Percentiles rank a stretch among this genome's conserved stretches.
These are phyloP conservation scores for Sciurus niger DNA, from an alignment of 2,113 vertebrate genomes.

Conservation along the genomic window DNA sequence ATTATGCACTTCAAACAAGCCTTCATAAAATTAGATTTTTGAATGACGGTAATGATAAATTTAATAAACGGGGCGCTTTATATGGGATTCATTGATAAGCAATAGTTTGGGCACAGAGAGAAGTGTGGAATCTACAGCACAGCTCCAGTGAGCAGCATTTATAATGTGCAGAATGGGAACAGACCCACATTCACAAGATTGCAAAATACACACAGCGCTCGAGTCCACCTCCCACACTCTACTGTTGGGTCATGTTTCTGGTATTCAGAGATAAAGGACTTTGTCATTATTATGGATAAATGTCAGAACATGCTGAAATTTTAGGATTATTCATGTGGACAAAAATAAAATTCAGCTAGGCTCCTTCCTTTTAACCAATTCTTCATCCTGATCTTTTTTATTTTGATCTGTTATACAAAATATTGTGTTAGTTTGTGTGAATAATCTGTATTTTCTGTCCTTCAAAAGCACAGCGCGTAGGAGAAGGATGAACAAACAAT, in stretches of 20 bases:
- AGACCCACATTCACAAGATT: not conserved
- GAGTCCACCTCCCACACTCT: not conserved
- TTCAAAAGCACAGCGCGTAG: not conserved
- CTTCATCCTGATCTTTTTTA: not conserved
- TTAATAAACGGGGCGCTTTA: not conserved
- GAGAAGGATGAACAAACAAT: not conserved
- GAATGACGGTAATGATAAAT: not conserved
- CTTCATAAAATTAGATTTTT: not conserved
- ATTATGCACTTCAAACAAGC: not conserved
- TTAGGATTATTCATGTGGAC: not conserved
- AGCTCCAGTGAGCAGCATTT: not conserved
- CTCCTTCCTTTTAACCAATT: not conserved
- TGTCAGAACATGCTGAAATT: not conserved
- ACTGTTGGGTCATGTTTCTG: not conserved
- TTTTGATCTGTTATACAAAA: not conserved
- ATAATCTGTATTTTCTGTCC: not conserved
- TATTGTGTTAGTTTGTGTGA: not conserved
- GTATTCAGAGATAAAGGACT: not conserved
- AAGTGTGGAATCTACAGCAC: not conserved
- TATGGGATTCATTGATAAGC: slow-evolving; percentile 17
- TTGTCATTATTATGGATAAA: not conserved
- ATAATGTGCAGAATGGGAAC: not conserved
- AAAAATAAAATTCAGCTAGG: not conserved
- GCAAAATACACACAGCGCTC: not conserved
- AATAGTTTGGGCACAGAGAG: not conserved